phyloP scores from a whole-genome alignment of 2,888 invertebrate genomes.

The Cecidostiba fungosa region DNA sequence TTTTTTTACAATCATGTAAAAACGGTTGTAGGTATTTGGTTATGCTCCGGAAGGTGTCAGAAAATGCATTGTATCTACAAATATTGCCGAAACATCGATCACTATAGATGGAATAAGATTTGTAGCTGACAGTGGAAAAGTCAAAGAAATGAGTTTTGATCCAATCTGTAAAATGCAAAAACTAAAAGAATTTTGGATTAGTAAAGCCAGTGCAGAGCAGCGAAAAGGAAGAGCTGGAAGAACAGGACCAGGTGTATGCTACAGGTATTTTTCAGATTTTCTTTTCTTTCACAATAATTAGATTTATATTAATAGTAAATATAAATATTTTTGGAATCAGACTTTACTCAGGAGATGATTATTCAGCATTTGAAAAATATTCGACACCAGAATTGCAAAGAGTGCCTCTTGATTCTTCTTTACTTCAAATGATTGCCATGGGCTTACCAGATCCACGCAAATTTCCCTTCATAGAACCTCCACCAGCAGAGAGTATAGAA shows the following conservation, averaged over 20 bases:
- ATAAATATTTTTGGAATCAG: conserved; percentile 76
- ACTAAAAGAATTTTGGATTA: conserved; percentile 97
- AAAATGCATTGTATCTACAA: conserved; percentile 98
- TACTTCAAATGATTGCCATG: conserved; percentile 96
- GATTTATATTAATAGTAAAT: neutral
- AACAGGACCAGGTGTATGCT: conserved; percentile 97
- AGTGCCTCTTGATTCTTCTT: conserved; percentile 94
- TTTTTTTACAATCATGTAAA: conserved; percentile 31
- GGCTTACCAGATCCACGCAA: conserved; percentile 94
- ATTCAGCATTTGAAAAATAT: conserved; percentile 89
- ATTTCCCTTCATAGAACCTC: conserved; percentile 98
- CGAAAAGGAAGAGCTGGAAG: conserved; percentile 97
- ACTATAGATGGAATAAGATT: conserved; percentile 99
- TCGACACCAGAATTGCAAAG: conserved; percentile 96
- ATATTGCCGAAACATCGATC: conserved; percentile 99
- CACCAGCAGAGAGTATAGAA: conserved; percentile 91
- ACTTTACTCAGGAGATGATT: conserved; percentile 92
- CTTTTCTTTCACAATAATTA: conserved; percentile 9
- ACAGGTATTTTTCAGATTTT: conserved; percentile 75
- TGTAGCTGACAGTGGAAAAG: conserved; percentile 98
- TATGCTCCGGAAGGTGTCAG: conserved; percentile 96
- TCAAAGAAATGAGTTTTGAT: conserved; percentile 98
- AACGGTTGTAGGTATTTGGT: conserved; percentile 89
- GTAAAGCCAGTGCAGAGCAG: conserved; percentile 98
- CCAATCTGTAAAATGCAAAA: conserved; percentile 93